Base-by-base conservation (phyloP, 2,113 vertebrate genomes). In the Spilogale gracilis region DNA sequence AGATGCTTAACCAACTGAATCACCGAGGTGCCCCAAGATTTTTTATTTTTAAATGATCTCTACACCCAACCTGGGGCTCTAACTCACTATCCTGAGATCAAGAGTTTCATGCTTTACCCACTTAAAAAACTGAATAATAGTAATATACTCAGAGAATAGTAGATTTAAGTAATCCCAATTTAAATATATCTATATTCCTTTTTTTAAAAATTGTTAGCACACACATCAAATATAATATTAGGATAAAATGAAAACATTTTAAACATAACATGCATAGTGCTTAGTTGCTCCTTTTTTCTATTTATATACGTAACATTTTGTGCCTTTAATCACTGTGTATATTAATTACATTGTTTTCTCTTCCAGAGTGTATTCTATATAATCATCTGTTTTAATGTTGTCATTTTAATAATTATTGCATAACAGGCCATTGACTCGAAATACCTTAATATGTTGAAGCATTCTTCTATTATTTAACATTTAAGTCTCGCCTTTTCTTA, bases 101-200 rank as follows among this genome's bases (percentile, higher is more conserved):
- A 18, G 67, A 38, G 16, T 38, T 69, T 16, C 16, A 69, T 69
- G 32, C 17, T 69, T 8, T 38, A 38, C 67, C 8, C 3, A 69
- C 17, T 69, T 69, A 3, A 52, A 91, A 89, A 89, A 38, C 16
- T 95, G 60, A 9, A 21, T 67, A 10, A 21, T 85, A 96, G 58
- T 92, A 90, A 87, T 74, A 84, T 90, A 71, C 84, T 96, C 94
- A 95, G 88, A 93, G 82, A 92, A 94, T 67, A 95, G 7, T 88
- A 90, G 21, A 82, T 94, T 89, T 88, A 76, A 91, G 58, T 91
- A 92, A 85, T 94, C 21, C 9, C 60, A 89, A 48, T 90, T 48
- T 81, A 79, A 84, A 61, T 81, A 63, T 92, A 92, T 56, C 23
- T 18, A 32, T 80, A 69, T 86, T 78, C 14, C 4, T 20, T 61